Conservation (phyloP, 2,888 invertebrate genomes). For the Megamerina dolium region DNA sequence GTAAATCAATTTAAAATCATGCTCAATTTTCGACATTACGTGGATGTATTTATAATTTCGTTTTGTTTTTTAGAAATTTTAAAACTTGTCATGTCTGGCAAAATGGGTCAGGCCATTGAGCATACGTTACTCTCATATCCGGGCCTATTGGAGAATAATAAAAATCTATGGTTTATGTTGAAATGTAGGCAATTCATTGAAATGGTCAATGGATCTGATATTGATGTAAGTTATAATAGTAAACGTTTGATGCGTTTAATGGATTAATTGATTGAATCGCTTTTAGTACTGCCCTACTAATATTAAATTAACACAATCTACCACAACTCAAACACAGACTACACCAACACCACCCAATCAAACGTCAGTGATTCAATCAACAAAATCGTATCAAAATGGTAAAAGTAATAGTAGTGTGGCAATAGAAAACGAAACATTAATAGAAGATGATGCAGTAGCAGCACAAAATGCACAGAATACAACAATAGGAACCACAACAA, state of each 20-base stretch:
- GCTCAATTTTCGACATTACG: not conserved
- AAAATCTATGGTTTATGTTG: slow-evolving; percentile 87
- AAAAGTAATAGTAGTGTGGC: slow-evolving; percentile 27
- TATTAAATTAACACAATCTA: slow-evolving; percentile 38
- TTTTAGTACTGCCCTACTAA: slow-evolving; percentile 34
- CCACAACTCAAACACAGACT: slow-evolving; percentile 23
- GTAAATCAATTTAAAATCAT: slow-evolving; percentile 52
- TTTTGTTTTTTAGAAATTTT: slow-evolving; percentile 67
- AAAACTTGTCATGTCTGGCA: slow-evolving; percentile 83
- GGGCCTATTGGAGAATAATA: slow-evolving; percentile 84
- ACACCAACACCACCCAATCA: slow-evolving; percentile 52
- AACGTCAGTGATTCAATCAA: slow-evolving; percentile 80
- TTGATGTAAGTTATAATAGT: slow-evolving; percentile 54
- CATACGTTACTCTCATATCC: slow-evolving; percentile 85
- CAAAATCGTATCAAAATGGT: slow-evolving; percentile 51
- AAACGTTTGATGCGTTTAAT: too few species aligned
- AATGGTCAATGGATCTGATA: slow-evolving; percentile 91
- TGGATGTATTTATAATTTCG: slow-evolving; percentile 6
- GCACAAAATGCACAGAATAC: slow-evolving; percentile 24
- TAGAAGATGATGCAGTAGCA: slow-evolving; percentile 20
- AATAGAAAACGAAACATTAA: slow-evolving; percentile 33
- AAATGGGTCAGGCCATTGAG: slow-evolving; percentile 94
- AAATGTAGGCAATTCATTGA: slow-evolving; percentile 98
- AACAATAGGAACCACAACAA: slow-evolving; percentile 34
- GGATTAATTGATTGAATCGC: not conserved